A percentile compares a stretch with the other conserved stretches of the same genome.
Conservation (phyloP, 2,113 vertebrate species). For the Nestor notabilis region DNA sequence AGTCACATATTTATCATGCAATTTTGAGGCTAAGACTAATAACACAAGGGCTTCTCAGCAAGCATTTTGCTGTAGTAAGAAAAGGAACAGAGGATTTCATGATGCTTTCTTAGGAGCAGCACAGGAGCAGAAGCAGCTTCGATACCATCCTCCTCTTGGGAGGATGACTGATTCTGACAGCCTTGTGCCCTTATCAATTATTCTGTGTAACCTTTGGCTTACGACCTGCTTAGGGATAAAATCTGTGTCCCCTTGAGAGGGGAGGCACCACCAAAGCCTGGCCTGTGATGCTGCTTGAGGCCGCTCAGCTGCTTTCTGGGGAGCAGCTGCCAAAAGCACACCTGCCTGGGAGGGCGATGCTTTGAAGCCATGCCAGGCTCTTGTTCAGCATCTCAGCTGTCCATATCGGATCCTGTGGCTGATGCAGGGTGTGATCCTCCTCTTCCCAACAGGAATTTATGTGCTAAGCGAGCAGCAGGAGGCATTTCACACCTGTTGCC, state of each 20-base stretch:
- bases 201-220: background rate
- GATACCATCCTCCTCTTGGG: background rate
- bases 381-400: slow-evolving; percentile 25
- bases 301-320: background rate
- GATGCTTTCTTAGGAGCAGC: background rate
- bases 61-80: background rate
- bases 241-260: background rate
- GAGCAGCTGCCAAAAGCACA: slow-evolving; percentile 19
- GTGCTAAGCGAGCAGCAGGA: background rate
- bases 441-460: background rate
- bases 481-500: background rate
- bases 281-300: background rate
- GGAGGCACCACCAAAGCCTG: background rate
- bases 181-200: background rate
- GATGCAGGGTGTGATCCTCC: background rate
- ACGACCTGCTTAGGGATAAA: background rate
- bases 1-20: background rate
- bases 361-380: slow-evolving; percentile 2
- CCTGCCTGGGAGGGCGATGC: background rate
- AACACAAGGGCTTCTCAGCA: background rate
- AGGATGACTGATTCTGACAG: background rate
- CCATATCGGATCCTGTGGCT: background rate
- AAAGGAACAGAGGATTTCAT: background rate
- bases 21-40: background rate
- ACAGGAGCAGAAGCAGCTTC: background rate